A percentile compares a stretch with the other conserved stretches of the same genome.
Evolutionary conservation across 2,888 invertebrate genomes (phyloP).

Genomic region (Tupiocoris notatus): DNA sequence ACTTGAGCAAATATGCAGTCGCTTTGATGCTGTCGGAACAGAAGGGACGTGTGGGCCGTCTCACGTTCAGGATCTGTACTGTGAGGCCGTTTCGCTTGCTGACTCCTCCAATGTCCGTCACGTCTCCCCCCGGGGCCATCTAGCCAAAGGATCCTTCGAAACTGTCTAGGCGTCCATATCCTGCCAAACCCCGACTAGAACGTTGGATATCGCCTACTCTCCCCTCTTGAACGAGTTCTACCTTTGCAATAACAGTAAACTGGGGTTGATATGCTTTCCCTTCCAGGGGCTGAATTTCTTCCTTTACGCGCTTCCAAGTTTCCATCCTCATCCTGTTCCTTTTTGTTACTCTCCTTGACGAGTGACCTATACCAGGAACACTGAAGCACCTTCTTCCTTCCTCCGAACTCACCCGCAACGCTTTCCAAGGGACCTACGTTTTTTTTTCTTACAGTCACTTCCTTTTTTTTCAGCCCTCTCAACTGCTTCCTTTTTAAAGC

Average conservation of each 20-base stretch:
- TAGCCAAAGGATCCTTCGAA: background rate
- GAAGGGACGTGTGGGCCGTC: background rate
- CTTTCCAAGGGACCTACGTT: background rate
- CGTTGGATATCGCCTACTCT: background rate
- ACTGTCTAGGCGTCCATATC: background rate
- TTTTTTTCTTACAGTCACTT: background rate
- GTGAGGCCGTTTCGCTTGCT: background rate
- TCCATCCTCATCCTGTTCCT: background rate
- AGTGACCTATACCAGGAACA: slow-evolving; percentile 3
- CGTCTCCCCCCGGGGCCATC: background rate
- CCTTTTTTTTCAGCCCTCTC: background rate
- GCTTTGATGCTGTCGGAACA: background rate
- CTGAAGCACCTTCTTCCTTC: background rate
- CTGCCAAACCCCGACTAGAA: background rate
- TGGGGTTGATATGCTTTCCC: slow-evolving; percentile 4
- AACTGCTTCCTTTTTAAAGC: background rate
- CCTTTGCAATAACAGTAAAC: slow-evolving; percentile 31
- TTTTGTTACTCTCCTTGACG: background rate
- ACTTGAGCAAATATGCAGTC: background rate
- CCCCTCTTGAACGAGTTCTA: background rate
- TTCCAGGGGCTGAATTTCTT: slow-evolving; percentile 16
- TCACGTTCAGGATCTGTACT: background rate
- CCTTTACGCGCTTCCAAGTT: background rate
- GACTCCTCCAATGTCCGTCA: background rate
- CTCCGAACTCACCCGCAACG: background rate